Base-by-base conservation (phyloP, 1,140 invertebrate genomes). In the Nylanderia fulva region DNA sequence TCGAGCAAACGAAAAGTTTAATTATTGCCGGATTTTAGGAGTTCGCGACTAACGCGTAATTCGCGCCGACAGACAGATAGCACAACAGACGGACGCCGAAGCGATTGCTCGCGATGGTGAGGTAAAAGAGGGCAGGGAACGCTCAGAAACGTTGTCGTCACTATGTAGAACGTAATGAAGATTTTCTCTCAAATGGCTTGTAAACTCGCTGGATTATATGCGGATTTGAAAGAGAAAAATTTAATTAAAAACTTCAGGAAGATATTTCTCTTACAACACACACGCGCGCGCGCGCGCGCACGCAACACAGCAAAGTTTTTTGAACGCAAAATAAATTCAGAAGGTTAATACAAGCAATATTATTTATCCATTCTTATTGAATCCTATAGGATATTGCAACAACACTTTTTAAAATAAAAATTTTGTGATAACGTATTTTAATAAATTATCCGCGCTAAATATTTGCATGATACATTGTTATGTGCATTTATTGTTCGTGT, bases 1-100 rank as follows among this genome's bases (percentile, higher is more conserved):
- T 82, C 77, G 61, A 42, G 77, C 77, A 60, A 82, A n/a, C 77
- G 77, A n/a, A 82, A 82, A 82, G 77, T 82, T 82, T 82, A 82
- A 82, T 82, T 82, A 82, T n/a, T n/a, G 77, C 54, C 66, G 77
- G 66, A 82, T 72, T 52, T 82, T 82, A 58, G 52, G 36, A 72
- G 72, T 33, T 82, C 54, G 77, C 77, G 52, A 72, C 66, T 82
- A 24, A 66, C n/a, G 8, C 36, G 66, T 66, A 82, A 82, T 82
- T 72, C 66, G 66, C 48, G 13, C 36, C 54, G 36, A 56, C n/a
- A n/a, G n/a, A n/a, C n/a, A n/a, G n/a, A n/a, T n/a, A n/a, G n/a
- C n/a, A n/a, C n/a, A n/a, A 83, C 68, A 52, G 39, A 63, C 36
- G 36, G 15, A 77, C 33, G 74, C 29, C 56, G 36, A 61, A 39